Conservation (phyloP, 2,113 vertebrate genomes). For the Podocnemis expansa region DNA sequence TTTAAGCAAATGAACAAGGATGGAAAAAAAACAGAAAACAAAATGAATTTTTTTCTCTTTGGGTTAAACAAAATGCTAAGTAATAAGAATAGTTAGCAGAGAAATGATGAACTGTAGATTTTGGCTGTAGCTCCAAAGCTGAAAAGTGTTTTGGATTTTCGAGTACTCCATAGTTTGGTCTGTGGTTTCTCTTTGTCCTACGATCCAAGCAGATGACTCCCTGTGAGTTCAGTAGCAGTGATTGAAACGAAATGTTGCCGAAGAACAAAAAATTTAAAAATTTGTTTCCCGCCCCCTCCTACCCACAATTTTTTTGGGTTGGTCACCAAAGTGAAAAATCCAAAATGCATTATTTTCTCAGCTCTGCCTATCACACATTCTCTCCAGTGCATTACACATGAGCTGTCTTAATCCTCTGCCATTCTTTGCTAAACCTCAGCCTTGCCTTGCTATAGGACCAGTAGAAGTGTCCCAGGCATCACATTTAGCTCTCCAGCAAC, state of each 20-base stretch:
- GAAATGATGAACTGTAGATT: not conserved
- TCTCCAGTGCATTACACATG: not conserved
- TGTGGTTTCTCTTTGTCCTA: not conserved
- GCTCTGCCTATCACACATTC: not conserved
- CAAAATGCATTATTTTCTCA: not conserved
- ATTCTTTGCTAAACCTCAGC: not conserved
- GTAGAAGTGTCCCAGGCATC: not conserved
- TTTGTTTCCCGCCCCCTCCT: no score
- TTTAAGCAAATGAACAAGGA: not conserved
- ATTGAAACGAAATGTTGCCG: not conserved
- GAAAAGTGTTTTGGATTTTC: not conserved
- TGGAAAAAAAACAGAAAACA: not conserved
- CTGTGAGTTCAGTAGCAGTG: not conserved
- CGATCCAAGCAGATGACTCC: not conserved
- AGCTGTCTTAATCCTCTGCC: not conserved
- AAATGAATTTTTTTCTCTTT: not conserved
- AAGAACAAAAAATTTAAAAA: not conserved
- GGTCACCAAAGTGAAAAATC: not conserved
- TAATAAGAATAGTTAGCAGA: not conserved
- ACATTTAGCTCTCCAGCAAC: not conserved
- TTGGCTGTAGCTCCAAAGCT: not conserved
- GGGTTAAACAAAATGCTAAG: not conserved
- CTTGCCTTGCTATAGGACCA: not conserved
- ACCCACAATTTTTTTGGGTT: no score
- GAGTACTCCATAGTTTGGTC: no score